Base-by-base conservation (phyloP, 2,113 vertebrate species). In the Otocyon megalotis region DNA sequence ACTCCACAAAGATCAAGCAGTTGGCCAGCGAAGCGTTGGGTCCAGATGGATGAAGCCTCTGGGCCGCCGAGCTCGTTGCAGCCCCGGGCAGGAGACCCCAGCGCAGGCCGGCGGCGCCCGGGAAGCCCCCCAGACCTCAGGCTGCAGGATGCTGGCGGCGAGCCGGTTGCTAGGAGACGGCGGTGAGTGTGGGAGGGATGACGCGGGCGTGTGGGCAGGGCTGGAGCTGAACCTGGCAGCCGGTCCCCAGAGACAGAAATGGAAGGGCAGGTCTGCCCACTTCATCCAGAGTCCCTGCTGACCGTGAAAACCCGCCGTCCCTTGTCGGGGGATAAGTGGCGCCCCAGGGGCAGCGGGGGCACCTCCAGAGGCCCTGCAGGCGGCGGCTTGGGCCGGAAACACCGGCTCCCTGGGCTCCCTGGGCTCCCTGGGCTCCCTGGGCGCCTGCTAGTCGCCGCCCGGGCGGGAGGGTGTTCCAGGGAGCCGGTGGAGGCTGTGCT, bases 81-180 rank as follows among this genome's bases (percentile, higher is more conserved):
- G n/a, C 56, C 63, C 54, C 30, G 14, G 0, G 48, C 37, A 26
- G 65, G 28, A 67, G 90, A 43, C 72, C 43, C 82, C 26, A 15
- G 82, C 26, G 43, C 63, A 20, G 48, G 62, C 71, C 32, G 0
- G 20, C 0, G 2, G 43, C 20, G 2, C 54, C 32, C 30, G 56
- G 35, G 26, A n/a, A 58, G 77, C 77, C 5, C 10, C 3, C 30
- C 13, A 83, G 94, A 72, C 82, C 63, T 7, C 26, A 4, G 28
- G 28, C 76, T n/a, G 81, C 50, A 2, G 72, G 96, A 37, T 60
- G 90, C 85, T 32, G 72, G 88, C 32, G 1, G 76, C 2, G 13
- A 72, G 90, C 85, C 1, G 20, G 96, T 95, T 93, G 90, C 96
- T 90, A 76, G 96, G 96, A 65, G 67, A 97, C 67, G 0, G 35